phyloP scores from a whole-genome alignment of 2,113 vertebrate species.

The Saguinus imperator region DNA sequence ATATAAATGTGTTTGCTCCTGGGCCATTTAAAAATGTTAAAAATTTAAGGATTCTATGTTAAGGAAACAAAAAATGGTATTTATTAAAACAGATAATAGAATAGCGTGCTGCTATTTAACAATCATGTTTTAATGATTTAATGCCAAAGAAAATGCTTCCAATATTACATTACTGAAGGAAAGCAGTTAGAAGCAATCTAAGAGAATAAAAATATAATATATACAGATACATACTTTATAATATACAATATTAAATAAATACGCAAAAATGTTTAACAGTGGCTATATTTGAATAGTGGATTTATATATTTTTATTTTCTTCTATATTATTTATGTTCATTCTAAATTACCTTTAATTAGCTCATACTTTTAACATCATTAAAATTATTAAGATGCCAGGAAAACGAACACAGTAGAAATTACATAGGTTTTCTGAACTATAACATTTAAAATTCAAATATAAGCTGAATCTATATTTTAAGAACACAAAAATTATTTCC shows the following conservation, averaged over 20 bases:
- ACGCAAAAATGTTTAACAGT: background rate
- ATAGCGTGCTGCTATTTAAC: background rate
- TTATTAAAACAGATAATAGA: background rate
- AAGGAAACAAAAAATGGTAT: background rate
- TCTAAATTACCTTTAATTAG: background rate
- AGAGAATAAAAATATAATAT: background rate
- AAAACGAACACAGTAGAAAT: background rate
- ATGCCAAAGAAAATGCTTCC: background rate
- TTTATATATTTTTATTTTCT: background rate
- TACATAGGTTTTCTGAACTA: background rate
- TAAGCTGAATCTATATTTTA: background rate
- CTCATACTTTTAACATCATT: background rate
- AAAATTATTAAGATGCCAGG: slow-evolving; percentile 34
- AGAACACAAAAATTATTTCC: background rate
- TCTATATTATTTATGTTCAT: background rate
- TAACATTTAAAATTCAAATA: slow-evolving; percentile 29
- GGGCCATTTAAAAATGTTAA: background rate
- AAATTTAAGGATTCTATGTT: background rate
- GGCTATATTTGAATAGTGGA: background rate
- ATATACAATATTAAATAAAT: background rate
- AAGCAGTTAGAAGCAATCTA: background rate
- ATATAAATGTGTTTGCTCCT: background rate
- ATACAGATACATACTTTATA: background rate
- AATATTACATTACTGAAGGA: background rate
- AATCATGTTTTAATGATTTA: background rate